Evolutionary conservation across 92 coral and sea anemone genomes (phyloP), one percentile per base, ranked within the genome.

Genomic region (Porites divaricata): DNA sequence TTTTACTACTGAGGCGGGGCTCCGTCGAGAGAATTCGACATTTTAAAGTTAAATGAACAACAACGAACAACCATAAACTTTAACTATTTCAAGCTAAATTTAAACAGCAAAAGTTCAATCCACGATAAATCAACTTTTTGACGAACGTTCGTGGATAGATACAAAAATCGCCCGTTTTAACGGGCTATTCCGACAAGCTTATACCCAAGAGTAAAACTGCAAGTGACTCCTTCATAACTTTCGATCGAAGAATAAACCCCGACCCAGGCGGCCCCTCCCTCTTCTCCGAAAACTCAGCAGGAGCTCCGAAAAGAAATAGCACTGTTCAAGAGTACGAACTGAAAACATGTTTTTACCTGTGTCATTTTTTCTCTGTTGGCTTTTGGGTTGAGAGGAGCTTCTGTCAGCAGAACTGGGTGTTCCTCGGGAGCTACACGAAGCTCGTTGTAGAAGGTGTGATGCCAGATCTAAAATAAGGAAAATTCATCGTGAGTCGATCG

Each of bases 301-400:
- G 59, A 54, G 63, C 9, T 19, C 78, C 21, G 9, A 12, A 50
- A 21, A 12, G 1, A 26, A 23, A 10, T 74, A 8, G 9, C 59
- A 35, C 45, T 35, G 45, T 54, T 54, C 16, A n/a, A 24, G 14
- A 52, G 13, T 35, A 19, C 21, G 78, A 20, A 9, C 13, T 54
- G 9, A 9, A 54, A 54, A 54, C 59, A 15, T 12, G 59, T 54
- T 8, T 54, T 65, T 83, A 95, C 98, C 93, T 95, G 98, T 35
- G 98, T 95, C 98, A 95, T 95, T 72, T 95, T 95, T 93, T 95
- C 98, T 83, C 98, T 78, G 98, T 95, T 95, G 64, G 98, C 96
- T 89, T 95, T 95, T 68, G 98, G 98, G 87, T 95, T 95, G 62
- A 95, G 94, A 1, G 98, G 96, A 64, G 98, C 98, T 83, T 95